Conservation (phyloP, 2,888 invertebrate genomes). For the Rhagonycha lutea region DNA sequence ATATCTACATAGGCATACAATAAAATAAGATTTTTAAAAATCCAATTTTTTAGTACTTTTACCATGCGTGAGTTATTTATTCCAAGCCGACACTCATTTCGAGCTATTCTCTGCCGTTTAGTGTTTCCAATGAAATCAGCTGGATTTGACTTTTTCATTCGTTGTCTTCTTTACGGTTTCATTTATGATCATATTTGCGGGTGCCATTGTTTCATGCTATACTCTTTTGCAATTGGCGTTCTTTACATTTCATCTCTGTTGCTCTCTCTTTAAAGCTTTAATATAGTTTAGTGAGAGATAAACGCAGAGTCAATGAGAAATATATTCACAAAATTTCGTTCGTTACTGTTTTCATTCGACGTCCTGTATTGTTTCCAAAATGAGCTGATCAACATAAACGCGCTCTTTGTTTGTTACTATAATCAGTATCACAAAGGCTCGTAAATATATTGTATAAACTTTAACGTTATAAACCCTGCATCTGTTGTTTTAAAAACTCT, state of each 20-base stretch:
- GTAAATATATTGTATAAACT: slow-evolving; percentile 32
- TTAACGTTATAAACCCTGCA: slow-evolving; percentile 31
- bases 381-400: slow-evolving; percentile 41
- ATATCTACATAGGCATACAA: not conserved
- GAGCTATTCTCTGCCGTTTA: slow-evolving; percentile 36
- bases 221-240: slow-evolving; percentile 17
- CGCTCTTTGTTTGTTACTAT: slow-evolving; percentile 37
- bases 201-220: slow-evolving; percentile 29
- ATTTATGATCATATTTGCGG: slow-evolving; percentile 35
- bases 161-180: slow-evolving; percentile 36
- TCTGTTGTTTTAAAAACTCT: slow-evolving; percentile 12
- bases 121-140: slow-evolving; percentile 41
- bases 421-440: slow-evolving; percentile 32
- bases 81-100: slow-evolving; percentile 29
- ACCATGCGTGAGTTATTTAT: slow-evolving; percentile 24
- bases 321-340: slow-evolving; percentile 18
- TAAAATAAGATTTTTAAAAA: slow-evolving; percentile 10
- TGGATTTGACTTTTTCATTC: slow-evolving; percentile 39
- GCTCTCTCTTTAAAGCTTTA: slow-evolving; percentile 16
- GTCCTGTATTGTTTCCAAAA: slow-evolving; percentile 37
- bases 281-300: slow-evolving; percentile 24
- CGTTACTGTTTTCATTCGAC: slow-evolving; percentile 27
- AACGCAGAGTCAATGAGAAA: slow-evolving; percentile 15
- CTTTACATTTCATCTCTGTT: slow-evolving; percentile 20
- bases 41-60: slow-evolving; percentile 23